These are phyloP conservation scores for Sialia sialis DNA, from an alignment of 2,113 vertebrate species.

Conservation along the genomic window DNA sequence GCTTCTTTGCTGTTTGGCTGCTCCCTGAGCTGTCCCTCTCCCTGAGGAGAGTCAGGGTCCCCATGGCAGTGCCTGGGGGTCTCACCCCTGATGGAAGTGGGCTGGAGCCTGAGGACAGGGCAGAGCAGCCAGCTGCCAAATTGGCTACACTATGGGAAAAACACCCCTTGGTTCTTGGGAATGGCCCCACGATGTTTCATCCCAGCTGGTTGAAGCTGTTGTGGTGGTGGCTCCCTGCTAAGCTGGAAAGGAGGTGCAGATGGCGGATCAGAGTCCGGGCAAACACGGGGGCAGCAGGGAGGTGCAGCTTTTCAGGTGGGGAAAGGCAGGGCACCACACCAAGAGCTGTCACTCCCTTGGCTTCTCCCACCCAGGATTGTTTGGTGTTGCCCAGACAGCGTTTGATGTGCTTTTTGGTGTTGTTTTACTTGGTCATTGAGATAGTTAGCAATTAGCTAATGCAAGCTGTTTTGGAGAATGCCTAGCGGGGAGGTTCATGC, in stretches of 20 bases:
- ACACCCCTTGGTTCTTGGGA: background rate
- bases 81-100: background rate
- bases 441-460: background rate
- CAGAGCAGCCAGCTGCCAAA: background rate
- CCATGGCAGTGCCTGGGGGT: fast-evolving
- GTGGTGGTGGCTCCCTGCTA: background rate
- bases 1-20: background rate
- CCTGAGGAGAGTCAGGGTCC: background rate
- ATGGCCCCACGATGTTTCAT: fast-evolving
- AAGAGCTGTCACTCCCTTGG: background rate
- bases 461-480: background rate
- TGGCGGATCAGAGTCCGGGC: background rate
- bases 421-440: background rate
- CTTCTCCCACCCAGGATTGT: background rate
- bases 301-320: background rate
- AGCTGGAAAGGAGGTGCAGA: background rate
- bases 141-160: background rate
- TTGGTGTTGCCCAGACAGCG: background rate
- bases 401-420: background rate
- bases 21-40: background rate
- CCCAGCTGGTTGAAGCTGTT: background rate
- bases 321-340: background rate
- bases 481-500: background rate
- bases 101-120: background rate
- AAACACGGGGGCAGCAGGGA: background rate